These are phyloP conservation scores for Eilema griseolum DNA, from an alignment of 2,888 invertebrate genomes.

Conservation along the genomic window DNA sequence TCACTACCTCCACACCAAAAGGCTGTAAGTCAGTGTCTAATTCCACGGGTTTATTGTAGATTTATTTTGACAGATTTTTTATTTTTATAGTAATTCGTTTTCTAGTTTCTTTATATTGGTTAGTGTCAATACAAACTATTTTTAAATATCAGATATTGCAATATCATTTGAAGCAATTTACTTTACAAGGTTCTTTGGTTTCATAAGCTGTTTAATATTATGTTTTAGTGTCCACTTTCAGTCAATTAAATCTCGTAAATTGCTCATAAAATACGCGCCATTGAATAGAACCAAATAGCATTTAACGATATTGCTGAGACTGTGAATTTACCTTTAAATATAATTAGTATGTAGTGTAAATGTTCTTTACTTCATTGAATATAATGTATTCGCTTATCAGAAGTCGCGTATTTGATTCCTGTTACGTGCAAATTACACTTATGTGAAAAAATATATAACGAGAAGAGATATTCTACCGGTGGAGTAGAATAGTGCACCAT, in stretches of 20 bases:
- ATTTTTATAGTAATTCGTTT: too few species aligned
- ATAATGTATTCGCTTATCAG: too few species aligned
- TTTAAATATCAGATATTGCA: conserved; percentile 3
- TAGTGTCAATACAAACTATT: conserved; percentile 4
- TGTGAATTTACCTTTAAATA: not conserved
- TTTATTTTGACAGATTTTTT: too few species aligned
- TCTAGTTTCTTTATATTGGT: too few species aligned
- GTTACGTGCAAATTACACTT: too few species aligned
- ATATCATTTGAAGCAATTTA: conserved; percentile 9
- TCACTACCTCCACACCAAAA: too few species aligned
- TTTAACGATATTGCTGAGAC: not conserved
- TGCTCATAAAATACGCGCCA: not conserved
- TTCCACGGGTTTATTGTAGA: too few species aligned
- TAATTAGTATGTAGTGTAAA: not conserved
- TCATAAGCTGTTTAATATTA: not conserved
- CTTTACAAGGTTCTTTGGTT: conserved; percentile 17
- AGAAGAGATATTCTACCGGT: too few species aligned
- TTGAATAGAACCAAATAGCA: not conserved
- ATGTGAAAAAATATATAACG: too few species aligned
- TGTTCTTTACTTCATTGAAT: not conserved
- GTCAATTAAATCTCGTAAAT: conserved; percentile 16
- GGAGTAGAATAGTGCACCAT: too few species aligned
- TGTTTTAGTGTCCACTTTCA: conserved; percentile 14
- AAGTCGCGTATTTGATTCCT: too few species aligned
- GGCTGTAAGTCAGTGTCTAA: too few species aligned